Conservation (phyloP, 2,797 vertebrate species). For the Cetoscarus ocellatus region DNA sequence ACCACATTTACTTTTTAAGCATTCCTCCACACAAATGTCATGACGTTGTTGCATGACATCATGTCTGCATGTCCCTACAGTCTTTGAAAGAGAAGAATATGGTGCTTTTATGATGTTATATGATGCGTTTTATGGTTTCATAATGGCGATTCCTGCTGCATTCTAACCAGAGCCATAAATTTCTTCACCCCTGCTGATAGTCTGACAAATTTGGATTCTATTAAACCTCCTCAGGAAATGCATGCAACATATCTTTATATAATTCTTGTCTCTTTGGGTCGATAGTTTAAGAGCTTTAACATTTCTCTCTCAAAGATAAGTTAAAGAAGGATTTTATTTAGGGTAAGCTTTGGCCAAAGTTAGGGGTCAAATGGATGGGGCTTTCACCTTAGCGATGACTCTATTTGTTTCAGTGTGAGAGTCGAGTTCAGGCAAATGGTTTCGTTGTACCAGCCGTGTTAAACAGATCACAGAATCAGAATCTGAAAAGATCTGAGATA, state of each 20-base stretch:
- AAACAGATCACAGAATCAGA: constrained; percentile 72
- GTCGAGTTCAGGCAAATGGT: constrained; percentile 62
- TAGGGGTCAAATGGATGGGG: constrained; percentile 61
- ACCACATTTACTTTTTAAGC: constrained; percentile 39
- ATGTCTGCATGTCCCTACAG: constrained; percentile 64
- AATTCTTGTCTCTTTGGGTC: constrained; percentile 12
- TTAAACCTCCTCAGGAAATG: constrained; percentile 44
- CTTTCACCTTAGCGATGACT: constrained; percentile 49
- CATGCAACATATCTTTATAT: constrained; percentile 37
- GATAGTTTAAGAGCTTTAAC: constrained; percentile 29
- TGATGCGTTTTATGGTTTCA: constrained; percentile 69
- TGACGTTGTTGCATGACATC: constrained; percentile 62
- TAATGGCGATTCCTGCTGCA: constrained; percentile 60
- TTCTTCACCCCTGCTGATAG: constrained; percentile 52
- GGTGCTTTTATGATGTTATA: constrained; percentile 70
- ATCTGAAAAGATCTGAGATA: constrained; percentile 75
- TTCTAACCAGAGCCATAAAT: constrained; percentile 60
- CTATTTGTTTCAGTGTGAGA: constrained; percentile 53
- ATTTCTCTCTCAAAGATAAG: too few species aligned
- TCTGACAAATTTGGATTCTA: constrained; percentile 60
- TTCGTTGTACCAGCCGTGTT: constrained; percentile 68
- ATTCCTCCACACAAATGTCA: constrained; percentile 43
- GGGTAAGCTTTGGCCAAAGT: constrained; percentile 6
- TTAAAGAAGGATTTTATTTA: neutral
- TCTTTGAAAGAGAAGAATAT: constrained; percentile 50